These are phyloP conservation scores for Ennomos fuscantarius DNA, from an alignment of 2,888 invertebrate genomes.

Conservation along the genomic window DNA sequence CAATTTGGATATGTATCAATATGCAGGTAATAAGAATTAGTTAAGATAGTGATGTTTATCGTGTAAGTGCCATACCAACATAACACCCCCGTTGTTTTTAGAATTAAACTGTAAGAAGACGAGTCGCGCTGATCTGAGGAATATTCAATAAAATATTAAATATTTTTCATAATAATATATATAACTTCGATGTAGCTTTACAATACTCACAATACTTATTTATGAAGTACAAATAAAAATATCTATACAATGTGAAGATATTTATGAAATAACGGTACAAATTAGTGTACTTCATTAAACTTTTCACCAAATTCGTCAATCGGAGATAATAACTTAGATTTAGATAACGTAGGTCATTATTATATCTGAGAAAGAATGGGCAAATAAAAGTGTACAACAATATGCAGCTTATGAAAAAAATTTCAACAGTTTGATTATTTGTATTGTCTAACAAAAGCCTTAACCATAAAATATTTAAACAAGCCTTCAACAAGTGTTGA, in stretches of 20 bases:
- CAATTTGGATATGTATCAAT: too few species aligned
- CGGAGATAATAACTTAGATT: constrained; percentile 19
- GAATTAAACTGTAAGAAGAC: background rate
- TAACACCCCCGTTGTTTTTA: constrained; percentile 10
- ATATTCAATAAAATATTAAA: background rate
- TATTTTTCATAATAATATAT: background rate
- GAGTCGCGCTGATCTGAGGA: constrained; percentile 29
- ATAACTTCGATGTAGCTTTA: constrained; percentile 20
- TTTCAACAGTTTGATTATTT: too few species aligned
- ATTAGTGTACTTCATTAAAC: constrained; percentile 36
- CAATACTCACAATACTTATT: constrained; percentile 38
- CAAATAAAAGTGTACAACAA: constrained; percentile 3
- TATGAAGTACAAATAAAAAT: constrained; percentile 39
- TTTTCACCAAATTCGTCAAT: constrained; percentile 30
- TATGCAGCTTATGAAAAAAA: constrained; percentile 4
- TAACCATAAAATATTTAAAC: too few species aligned
- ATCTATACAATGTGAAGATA: constrained; percentile 22
- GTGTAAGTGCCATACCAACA: constrained; percentile 31
- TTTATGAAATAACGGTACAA: constrained; percentile 33
- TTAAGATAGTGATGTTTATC: constrained; percentile 4
- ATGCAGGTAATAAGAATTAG: background rate
- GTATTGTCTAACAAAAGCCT: too few species aligned
- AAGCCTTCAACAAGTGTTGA: too few species aligned
- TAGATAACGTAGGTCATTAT: constrained; percentile 3
- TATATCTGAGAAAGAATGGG: constrained; percentile 12